Evolutionary conservation across 2,113 vertebrate genomes (phyloP).

Genomic region (Onychorhynchus coronatus): DNA sequence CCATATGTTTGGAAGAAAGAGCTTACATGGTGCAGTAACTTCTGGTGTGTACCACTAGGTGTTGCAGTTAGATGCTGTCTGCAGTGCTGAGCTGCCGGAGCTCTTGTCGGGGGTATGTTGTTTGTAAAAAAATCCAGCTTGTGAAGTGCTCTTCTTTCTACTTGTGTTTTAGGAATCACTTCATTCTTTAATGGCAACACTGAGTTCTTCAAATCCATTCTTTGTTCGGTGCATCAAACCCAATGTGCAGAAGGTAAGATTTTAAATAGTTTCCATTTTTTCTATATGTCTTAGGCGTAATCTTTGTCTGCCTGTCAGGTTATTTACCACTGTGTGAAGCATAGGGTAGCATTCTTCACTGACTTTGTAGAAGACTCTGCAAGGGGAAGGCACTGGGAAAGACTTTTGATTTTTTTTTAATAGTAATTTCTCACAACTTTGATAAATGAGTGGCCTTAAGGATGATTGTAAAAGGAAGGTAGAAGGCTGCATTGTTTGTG

Average conservation of each 20-base stretch:
- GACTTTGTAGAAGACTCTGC: neutral
- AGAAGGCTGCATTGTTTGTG: neutral
- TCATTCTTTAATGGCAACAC: conserved; percentile 91
- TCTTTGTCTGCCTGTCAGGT: neutral
- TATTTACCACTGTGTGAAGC: neutral
- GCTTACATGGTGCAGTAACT: neutral
- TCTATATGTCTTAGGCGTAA: neutral
- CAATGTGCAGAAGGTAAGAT: conserved; percentile 89
- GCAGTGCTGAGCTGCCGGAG: neutral
- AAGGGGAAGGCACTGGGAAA: neutral
- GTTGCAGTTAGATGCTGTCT: neutral
- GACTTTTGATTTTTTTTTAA: neutral
- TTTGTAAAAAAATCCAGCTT: neutral
- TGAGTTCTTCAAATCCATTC: conserved; percentile 91
- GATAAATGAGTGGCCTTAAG: neutral
- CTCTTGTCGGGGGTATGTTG: neutral
- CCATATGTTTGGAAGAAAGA: neutral
- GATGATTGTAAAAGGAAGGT: neutral
- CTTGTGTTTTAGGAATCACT: conserved; percentile 77
- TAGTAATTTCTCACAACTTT: neutral
- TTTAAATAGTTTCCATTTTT: neutral
- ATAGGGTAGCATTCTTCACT: neutral
- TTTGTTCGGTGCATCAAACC: conserved; percentile 98
- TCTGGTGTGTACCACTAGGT: neutral
- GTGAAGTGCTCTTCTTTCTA: neutral